Evolutionary conservation across 2,113 vertebrate genomes (phyloP).

Genomic region (Paradoxurus hermaphroditus): DNA sequence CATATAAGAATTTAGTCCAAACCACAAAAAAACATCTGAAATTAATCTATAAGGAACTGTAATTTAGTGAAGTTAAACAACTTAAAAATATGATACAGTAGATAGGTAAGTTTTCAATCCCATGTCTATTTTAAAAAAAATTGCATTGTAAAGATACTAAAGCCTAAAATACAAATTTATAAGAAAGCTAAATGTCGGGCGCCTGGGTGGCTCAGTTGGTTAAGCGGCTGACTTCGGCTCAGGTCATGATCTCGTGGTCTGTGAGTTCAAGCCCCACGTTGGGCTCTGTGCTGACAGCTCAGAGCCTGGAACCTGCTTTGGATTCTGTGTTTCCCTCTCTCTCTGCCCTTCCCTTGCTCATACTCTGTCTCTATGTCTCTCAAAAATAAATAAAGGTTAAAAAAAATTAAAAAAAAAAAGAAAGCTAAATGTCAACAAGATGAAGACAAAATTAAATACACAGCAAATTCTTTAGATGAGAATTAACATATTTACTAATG

Average conservation of each 20-base stretch:
- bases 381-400: no score
- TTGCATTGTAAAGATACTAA: neutral
- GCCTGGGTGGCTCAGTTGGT: no score
- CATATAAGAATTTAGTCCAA: neutral
- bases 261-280: no score
- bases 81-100: neutral
- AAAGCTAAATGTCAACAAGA: neutral
- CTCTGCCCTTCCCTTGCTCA: no score
- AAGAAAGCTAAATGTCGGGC: neutral
- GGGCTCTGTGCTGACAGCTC: no score
- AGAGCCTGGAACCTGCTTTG: no score
- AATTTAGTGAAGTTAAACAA: neutral
- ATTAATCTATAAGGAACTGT: neutral
- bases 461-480: neutral
- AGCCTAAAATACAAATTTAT: neutral
- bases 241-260: no score
- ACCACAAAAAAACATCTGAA: neutral
- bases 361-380: no score
- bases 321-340: no score
- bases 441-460: neutral
- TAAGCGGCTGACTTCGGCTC: no score
- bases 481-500: neutral
- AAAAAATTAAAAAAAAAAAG: no score
- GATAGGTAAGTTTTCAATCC: neutral
- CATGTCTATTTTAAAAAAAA: neutral